Evolutionary conservation across 53 echinoderm and acorn worm species (phyloP).

Genomic region (Echinometra lucunter): DNA sequence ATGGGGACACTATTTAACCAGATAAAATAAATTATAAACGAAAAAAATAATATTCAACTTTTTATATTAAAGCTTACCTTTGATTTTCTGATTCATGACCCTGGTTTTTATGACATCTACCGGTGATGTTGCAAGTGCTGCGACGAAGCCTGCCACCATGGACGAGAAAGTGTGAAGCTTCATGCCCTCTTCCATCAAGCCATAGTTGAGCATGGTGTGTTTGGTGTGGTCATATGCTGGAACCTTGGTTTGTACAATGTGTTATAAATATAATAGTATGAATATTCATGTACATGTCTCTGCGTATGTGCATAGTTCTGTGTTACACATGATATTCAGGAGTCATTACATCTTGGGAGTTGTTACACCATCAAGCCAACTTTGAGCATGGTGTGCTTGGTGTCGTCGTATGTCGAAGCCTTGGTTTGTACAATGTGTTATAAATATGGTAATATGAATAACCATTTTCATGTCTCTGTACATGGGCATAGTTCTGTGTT

Average conservation of each 20-base stretch:
- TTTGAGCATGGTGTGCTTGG: conserved; percentile 92
- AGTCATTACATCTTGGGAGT: too few relatives aligned
- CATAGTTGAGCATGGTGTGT: conserved; percentile 87
- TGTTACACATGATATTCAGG: too few relatives aligned
- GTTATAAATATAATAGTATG: neutral
- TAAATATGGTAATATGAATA: neutral
- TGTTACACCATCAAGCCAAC: conserved; percentile 86
- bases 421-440: neutral
- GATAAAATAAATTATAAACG: too few relatives aligned
- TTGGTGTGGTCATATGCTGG: conserved; percentile 96
- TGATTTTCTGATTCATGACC: conserved; percentile 97
- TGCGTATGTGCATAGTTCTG: too few relatives aligned
- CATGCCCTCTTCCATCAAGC: conserved; percentile 90
- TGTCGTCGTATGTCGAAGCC: conserved; percentile 94
- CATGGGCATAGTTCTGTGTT: too few relatives aligned
- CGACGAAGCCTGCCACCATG: conserved; percentile 94
- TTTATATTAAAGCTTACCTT: conserved; percentile 73
- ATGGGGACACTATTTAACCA: too few relatives aligned
- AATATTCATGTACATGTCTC: neutral
- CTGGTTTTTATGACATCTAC: conserved; percentile 97
- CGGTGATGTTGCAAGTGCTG: conserved; percentile 88
- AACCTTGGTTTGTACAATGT: conserved; percentile 65
- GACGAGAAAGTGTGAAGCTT: conserved; percentile 88
- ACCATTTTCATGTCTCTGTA: too few relatives aligned
- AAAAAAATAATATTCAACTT: too few relatives aligned